A percentile compares a stretch with the other conserved stretches of the same genome.
phyloP scores from a whole-genome alignment of 2,888 invertebrate genomes.

The Troilus luridus region DNA sequence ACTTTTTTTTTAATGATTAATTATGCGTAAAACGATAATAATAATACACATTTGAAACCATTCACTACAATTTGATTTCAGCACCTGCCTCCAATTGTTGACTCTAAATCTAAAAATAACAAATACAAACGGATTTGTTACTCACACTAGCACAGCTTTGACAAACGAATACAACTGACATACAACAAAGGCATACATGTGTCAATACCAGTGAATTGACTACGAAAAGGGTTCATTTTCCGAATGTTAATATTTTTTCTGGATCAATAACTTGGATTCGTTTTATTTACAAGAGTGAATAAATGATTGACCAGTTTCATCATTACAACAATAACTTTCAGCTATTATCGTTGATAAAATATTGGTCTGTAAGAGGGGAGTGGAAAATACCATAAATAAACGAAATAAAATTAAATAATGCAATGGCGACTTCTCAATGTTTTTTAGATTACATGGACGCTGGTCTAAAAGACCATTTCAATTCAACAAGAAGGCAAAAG shows the following conservation, averaged over 20 bases:
- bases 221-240: no score
- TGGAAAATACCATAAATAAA: no score
- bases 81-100: background rate
- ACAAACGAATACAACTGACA: background rate
- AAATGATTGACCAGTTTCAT: no score
- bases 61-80: background rate
- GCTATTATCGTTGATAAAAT: no score
- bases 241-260: no score
- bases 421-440: background rate
- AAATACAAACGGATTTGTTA: background rate
- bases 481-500: background rate
- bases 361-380: no score
- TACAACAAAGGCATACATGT: background rate
- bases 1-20: background rate
- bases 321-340: no score
- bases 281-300: no score
- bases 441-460: constrained; percentile 55
- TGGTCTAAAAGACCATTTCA: constrained; percentile 42
- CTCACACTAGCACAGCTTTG: background rate
- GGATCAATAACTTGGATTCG: no score
- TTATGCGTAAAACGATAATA: background rate
- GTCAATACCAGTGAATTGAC: no score
- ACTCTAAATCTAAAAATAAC: background rate
- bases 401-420: background rate
- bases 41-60: background rate